These are phyloP conservation scores for Leptoteleia sp. DNA, from an alignment of 1,140 invertebrate species.

Conservation along the genomic window DNA sequence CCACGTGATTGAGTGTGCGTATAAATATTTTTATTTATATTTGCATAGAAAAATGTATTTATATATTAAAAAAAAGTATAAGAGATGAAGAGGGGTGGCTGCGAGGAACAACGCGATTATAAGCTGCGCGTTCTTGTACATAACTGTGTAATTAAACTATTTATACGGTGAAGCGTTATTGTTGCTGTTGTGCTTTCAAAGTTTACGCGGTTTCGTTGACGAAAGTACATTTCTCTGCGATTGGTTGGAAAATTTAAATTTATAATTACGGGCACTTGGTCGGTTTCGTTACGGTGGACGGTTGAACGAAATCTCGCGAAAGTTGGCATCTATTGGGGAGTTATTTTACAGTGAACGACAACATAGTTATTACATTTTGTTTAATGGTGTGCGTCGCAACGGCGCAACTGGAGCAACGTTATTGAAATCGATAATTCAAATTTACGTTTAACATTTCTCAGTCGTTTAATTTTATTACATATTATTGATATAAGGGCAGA, in stretches of 20 bases:
- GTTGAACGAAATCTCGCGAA: constrained; percentile 27
- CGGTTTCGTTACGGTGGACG: neutral
- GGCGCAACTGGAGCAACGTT: neutral
- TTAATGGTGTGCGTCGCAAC: neutral
- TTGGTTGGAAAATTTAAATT: too few species aligned
- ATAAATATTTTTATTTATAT: constrained; percentile 55
- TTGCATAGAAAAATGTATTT: constrained; percentile 53
- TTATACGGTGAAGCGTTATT: too few species aligned
- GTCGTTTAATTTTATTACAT: too few species aligned
- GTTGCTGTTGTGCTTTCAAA: too few species aligned
- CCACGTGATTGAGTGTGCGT: neutral
- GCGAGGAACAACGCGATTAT: too few species aligned
- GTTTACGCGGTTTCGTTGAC: too few species aligned
- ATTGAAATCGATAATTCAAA: constrained; percentile 1
- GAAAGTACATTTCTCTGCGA: too few species aligned
- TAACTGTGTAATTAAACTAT: too few species aligned
- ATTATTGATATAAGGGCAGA: too few species aligned
- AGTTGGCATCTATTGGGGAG: neutral
- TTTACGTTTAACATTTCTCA: constrained; percentile 4
- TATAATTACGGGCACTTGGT: neutral
- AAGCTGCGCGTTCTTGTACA: too few species aligned
- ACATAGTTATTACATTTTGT: neutral
- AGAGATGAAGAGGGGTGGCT: too few species aligned
- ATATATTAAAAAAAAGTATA: constrained; percentile 26
- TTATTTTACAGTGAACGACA: constrained; percentile 1